Evolutionary conservation across 2,113 vertebrate genomes (phyloP).

Genomic region (Mastomys coucha): DNA sequence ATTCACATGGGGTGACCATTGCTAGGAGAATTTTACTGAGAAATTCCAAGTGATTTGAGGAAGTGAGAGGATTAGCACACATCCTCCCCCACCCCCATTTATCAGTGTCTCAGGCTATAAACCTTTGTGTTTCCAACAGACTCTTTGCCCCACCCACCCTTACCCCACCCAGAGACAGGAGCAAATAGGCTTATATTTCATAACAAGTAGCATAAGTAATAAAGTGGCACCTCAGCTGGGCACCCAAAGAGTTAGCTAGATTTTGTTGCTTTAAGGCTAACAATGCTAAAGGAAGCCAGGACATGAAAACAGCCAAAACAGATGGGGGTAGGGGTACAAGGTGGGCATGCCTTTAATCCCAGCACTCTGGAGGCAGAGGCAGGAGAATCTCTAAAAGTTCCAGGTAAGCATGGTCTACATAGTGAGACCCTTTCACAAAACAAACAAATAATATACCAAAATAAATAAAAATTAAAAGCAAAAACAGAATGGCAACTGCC

Average conservation of each 20-base stretch:
- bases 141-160: not conserved
- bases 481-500: not conserved
- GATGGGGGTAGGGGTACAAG: too few relatives aligned
- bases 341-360: not conserved
- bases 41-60: not conserved
- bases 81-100: not conserved
- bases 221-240: not conserved
- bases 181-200: conserved; percentile 12
- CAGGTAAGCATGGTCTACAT: not conserved
- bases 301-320: conserved; percentile 36
- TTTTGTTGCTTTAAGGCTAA: conserved; percentile 41
- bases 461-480: not conserved
- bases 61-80: not conserved
- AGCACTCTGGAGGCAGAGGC: not conserved
- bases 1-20: not conserved
- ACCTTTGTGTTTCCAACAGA: not conserved
- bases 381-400: too few relatives aligned
- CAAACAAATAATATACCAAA: not conserved
- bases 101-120: conserved; percentile 22
- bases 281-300: conserved; percentile 14
- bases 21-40: conserved; percentile 18
- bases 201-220: not conserved
- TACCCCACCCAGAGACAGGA: not conserved
- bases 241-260: not conserved
- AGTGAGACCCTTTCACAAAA: not conserved